Conservation (phyloP, 2,888 invertebrate species). For the Lagria hirta region DNA sequence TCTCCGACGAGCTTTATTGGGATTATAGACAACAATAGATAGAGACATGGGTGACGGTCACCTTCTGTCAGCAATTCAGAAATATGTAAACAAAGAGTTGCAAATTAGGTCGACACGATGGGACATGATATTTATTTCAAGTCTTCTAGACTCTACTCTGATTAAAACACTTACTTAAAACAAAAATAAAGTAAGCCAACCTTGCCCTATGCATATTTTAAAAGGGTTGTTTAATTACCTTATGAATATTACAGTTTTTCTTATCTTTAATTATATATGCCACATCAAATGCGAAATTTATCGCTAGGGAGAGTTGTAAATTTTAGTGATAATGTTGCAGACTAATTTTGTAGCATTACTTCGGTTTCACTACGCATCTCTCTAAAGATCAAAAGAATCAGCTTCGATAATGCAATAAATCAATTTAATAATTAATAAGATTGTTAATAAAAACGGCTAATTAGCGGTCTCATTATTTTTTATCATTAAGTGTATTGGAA, state of each 20-base stretch:
- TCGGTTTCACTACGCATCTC: too few relatives aligned
- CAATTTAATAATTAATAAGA: too few relatives aligned
- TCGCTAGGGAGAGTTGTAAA: conserved; percentile 19
- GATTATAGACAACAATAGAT: conserved; percentile 30
- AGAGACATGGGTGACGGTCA: conserved; percentile 23
- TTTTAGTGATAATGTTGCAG: conserved; percentile 22
- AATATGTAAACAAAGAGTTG: conserved; percentile 25
- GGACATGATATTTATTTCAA: conserved; percentile 18
- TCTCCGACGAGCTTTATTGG: conserved; percentile 28
- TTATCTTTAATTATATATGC: conserved; percentile 31
- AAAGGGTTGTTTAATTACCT: conserved; percentile 27
- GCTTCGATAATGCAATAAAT: too few relatives aligned
- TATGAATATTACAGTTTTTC: conserved; percentile 31
- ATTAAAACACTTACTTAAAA: conserved; percentile 21
- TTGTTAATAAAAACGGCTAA: conserved; percentile 26
- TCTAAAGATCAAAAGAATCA: too few relatives aligned
- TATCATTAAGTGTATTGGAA: conserved; percentile 7
- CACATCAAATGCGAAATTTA: conserved; percentile 29
- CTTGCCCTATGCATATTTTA: conserved; percentile 27
- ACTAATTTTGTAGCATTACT: conserved; percentile 15
- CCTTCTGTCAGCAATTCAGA: conserved; percentile 24
- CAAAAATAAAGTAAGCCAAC: conserved; percentile 19
- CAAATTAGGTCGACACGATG: conserved; percentile 14
- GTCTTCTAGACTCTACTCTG: too few relatives aligned
- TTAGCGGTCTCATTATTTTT: conserved; percentile 20